These are phyloP conservation scores for Phrynosoma blainvillii DNA, from an alignment of 2,113 vertebrate species.

Conservation along the genomic window DNA sequence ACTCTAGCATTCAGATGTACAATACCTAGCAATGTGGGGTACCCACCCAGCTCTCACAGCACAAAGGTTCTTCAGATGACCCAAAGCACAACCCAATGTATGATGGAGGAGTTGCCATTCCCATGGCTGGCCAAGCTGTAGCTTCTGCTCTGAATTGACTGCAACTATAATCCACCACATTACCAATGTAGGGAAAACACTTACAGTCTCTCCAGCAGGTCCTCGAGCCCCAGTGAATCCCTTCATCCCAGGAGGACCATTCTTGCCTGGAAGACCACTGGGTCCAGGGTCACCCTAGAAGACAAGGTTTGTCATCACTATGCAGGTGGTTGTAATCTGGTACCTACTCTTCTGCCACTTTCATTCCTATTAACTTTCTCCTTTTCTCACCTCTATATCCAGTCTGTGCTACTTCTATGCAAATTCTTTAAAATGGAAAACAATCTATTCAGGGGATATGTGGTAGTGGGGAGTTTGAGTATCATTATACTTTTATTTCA, in stretches of 20 bases:
- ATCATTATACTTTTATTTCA: too few species aligned
- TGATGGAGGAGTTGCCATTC: too few species aligned
- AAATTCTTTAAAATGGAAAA: too few species aligned
- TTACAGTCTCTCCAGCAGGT: constrained; percentile 81
- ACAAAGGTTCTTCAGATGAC: neutral
- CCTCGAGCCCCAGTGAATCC: constrained; percentile 87
- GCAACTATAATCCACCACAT: neutral
- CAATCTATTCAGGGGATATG: too few species aligned
- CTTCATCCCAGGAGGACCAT: constrained; percentile 82
- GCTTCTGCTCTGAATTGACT: neutral
- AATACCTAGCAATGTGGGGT: neutral
- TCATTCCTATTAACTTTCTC: too few species aligned
- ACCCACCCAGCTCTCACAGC: neutral
- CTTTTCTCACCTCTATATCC: too few species aligned
- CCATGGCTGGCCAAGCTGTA: neutral
- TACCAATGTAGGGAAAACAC: neutral
- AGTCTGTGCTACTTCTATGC: too few species aligned
- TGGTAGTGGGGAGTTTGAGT: too few species aligned
- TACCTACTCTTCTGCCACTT: too few species aligned
- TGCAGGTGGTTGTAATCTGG: neutral
- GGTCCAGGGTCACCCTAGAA: constrained; percentile 88
- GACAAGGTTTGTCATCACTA: constrained; percentile 27
- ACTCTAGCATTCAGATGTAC: neutral
- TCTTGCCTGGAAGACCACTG: constrained; percentile 81
- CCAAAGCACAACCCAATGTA: neutral